These are phyloP conservation scores for Cassiopea xamachana DNA, from an alignment of 30 jellyfish, hydroid and myxozoan genomes.

Conservation along the genomic window DNA sequence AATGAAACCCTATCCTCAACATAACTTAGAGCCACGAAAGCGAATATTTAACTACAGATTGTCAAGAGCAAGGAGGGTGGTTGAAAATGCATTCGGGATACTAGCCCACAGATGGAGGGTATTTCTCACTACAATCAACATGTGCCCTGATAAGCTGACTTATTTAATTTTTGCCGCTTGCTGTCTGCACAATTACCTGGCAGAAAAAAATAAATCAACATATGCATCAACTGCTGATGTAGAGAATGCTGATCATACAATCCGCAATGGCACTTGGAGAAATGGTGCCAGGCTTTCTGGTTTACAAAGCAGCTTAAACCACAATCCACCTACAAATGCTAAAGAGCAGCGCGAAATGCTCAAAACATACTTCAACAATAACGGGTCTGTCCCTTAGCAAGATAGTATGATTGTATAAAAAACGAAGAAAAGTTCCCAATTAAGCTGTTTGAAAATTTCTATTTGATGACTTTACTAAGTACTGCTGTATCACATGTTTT, in stretches of 20 bases:
- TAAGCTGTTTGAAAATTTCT: background rate
- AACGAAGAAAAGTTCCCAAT: background rate
- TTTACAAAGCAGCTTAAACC: conserved; percentile 10
- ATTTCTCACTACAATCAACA: background rate
- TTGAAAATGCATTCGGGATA: background rate
- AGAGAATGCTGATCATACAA: background rate
- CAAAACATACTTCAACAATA: background rate
- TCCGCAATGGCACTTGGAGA: background rate
- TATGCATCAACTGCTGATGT: conserved; percentile 5
- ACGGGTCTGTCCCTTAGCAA: background rate
- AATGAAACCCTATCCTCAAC: conserved; percentile 41
- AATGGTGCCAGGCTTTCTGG: conserved; percentile 1
- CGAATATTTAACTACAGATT: conserved; percentile 6
- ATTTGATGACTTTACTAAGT: background rate
- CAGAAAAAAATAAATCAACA: conserved; percentile 2
- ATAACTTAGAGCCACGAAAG: background rate
- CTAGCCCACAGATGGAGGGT: conserved; percentile 19
- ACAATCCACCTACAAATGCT: conserved; percentile 14
- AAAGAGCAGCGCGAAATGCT: conserved; percentile 4
- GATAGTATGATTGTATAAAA: background rate
- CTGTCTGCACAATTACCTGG: conserved; percentile 14
- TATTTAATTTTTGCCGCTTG: background rate
- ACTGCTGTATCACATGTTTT: background rate
- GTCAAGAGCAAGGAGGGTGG: conserved; percentile 18
- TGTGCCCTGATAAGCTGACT: conserved; percentile 3